Conservation (phyloP, 1,140 invertebrate species). For the Papilio aristodemus region DNA sequence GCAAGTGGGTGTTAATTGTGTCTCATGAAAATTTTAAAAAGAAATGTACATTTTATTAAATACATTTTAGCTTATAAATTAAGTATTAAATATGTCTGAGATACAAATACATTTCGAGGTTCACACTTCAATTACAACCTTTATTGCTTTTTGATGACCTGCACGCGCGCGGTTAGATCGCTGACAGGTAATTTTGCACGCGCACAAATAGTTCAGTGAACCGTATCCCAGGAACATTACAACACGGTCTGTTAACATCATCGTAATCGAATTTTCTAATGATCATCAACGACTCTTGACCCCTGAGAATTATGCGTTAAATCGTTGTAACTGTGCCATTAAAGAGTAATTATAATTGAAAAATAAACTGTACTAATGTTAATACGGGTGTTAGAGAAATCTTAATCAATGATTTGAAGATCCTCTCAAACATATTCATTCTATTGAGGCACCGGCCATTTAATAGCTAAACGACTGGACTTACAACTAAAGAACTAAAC, state of each 20-base stretch:
- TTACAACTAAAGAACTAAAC: no score
- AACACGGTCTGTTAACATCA: conserved; percentile 43
- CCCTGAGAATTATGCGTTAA: conserved; percentile 37
- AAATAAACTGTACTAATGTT: not conserved
- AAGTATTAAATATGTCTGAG: not conserved
- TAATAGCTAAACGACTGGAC: no score
- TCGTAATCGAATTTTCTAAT: conserved; percentile 46
- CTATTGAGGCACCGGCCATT: no score
- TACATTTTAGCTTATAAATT: not conserved
- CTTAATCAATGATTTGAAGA: not conserved
- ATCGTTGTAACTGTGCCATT: conserved; percentile 29
- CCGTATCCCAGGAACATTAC: conserved; percentile 42
- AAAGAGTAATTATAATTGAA: not conserved
- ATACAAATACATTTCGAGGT: conserved; percentile 35
- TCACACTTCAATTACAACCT: conserved; percentile 39
- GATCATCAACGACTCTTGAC: conserved; percentile 40
- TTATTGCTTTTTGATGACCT: conserved; percentile 57
- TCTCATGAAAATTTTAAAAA: no score
- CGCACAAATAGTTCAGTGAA: conserved; percentile 40
- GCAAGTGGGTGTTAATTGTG: no score
- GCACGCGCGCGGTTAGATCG: conserved; percentile 39
- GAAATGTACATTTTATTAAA: no score
- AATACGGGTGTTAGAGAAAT: not conserved
- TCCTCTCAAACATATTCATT: no score
- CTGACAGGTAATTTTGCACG: conserved; percentile 42